Evolutionary conservation across 2,113 vertebrate species (phyloP), one percentile per base, ranked within the genome.

Genomic region (Rhea pennata): DNA sequence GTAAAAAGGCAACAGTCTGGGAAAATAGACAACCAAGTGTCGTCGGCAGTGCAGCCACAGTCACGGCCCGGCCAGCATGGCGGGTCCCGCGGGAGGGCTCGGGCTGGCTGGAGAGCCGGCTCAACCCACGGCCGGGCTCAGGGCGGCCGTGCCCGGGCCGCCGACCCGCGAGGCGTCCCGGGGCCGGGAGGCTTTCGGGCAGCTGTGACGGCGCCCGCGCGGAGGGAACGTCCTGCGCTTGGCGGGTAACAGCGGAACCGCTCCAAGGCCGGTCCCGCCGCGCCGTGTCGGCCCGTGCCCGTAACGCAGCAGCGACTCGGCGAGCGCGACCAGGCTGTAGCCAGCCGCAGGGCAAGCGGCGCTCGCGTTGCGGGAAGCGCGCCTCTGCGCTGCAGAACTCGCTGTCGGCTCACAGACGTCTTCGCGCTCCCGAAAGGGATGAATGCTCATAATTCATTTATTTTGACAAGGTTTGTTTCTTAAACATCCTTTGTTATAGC

Each of bases 361-460:
- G 62, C 59, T 17, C 65, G 51, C 12, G 31, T 86, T 94, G 92
- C 71, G 75, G 90, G 86, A 90, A 92, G 82, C 48, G 36, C 89
- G 74, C 75, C 91, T 96, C 96, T 91, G 78, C 86, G 89, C 90
- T 92, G 64, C 40, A 11, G 79, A 92, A 91, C 95, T 95, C 90
- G 95, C 96, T 95, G 92, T 82, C 77, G 70, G 94, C 54, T 93
- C 53, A 54, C 59, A 80, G 93, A 96, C 72, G 90, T 85, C 69
- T 90, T 93, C 77, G 53, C 84, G 50, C 92, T 93, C 78, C 73
- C 22, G 31, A 70, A 87, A 86, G 85, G 87, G 64, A 96, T 94
- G 84, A 93, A 91, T 91, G 83, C 85, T 96, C 88, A 92, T 95
- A 95, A 96, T 96, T 96, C 75, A 87, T 94, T 93, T 94, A 92